Conservation (phyloP, 2,113 vertebrate genomes). For the Eidolon helvum region DNA sequence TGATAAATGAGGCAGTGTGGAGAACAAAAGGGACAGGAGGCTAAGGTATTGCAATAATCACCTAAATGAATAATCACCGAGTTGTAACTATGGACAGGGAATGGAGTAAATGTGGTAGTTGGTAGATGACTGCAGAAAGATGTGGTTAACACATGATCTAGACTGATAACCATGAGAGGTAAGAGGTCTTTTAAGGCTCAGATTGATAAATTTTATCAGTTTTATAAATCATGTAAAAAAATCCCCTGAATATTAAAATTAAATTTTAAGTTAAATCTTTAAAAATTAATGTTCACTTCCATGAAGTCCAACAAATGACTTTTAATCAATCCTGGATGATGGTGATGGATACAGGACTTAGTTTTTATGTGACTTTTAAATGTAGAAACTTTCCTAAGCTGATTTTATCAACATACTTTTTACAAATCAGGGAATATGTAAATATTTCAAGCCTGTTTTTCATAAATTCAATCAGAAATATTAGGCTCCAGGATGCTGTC, state of each 20-base stretch:
- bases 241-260: background rate
- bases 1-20: background rate
- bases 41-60: background rate
- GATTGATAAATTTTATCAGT: background rate
- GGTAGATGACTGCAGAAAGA: background rate
- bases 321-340: background rate
- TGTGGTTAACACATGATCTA: background rate
- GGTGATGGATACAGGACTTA: background rate
- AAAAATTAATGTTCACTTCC: background rate
- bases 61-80: background rate
- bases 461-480: background rate
- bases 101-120: background rate
- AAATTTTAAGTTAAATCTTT: constrained; percentile 24
- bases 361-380: background rate
- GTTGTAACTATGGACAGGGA: background rate
- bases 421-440: background rate
- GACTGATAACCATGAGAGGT: background rate
- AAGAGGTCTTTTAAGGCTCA: background rate
- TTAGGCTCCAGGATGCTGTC: background rate
- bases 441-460: background rate
- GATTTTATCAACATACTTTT: constrained; percentile 14
- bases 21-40: background rate
- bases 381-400: background rate
- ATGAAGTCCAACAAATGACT: background rate
- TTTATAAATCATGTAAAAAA: background rate